Base-by-base conservation (phyloP, 2,113 vertebrate species). In the Triplophysa siluroides region DNA sequence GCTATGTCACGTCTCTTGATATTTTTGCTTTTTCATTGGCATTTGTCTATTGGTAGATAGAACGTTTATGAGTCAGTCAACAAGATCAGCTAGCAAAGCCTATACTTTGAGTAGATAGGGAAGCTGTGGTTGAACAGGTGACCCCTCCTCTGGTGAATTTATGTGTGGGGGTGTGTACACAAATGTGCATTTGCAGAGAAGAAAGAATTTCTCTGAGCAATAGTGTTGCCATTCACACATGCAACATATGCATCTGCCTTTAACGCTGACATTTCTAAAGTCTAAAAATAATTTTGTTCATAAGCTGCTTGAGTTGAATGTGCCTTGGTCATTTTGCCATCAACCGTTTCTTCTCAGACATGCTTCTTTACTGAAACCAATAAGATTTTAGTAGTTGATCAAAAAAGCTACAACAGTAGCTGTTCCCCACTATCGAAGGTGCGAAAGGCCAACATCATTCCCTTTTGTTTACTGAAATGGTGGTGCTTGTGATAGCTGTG, bases 381-480 rank as follows among this genome's bases (percentile, higher is more conserved):
- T 65, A 26, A 65, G 19, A 65, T 77, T 77, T 77, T 21, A 50
- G 18, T 26, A 45, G 63, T 66, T 38, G 75, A 52, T 65, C 45
- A 65, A 65, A 76, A 76, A 65, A 41, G 45, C 45, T 26, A 65
- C 13, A 65, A 33, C 75, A 50, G 75, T 66, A 38, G 45, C 33
- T 9, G 8, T 63, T 62, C 41, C 14, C 60, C 43, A 63, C 24
- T n/a, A 75, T n/a, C 50, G 19, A 38, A 12, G 24, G 62, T 65
- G 75, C 45, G 29, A 81, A 75, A 75, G 70, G 52, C 79, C 65
- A 81, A 61, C 71, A 73, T 67, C 13, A 24, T 75, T 76, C 18
- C 0, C 63, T 23, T 75, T 81, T 81, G 71, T 81, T 81, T 67
- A 67, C 52, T 68, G 52, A 75, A 81, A 75, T 43, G 54, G 63